Conservation (phyloP, 2,888 invertebrate species). For the Urechis unicinctus region DNA sequence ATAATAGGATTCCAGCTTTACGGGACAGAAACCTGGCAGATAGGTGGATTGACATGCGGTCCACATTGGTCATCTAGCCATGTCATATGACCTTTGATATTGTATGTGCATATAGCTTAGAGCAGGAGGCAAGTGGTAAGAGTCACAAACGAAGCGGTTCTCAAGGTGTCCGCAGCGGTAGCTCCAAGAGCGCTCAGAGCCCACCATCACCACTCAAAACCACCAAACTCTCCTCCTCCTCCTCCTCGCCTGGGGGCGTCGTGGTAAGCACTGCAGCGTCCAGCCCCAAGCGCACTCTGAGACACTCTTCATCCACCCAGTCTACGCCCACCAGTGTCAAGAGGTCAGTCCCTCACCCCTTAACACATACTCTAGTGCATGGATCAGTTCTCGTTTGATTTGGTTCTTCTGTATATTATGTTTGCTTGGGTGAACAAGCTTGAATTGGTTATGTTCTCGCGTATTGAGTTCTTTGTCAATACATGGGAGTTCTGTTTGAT, state of each 20-base stretch:
- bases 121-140: neutral
- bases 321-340: neutral
- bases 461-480: no score
- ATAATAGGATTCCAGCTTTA: no score
- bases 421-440: no score
- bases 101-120: no score
- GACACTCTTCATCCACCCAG: neutral
- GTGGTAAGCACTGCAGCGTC: neutral
- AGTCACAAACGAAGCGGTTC: neutral
- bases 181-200: neutral
- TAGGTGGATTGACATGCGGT: no score
- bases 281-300: neutral
- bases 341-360: neutral
- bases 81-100: no score
- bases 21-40: no score
- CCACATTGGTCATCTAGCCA: no score
- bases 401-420: neutral
- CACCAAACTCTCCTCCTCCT: neutral
- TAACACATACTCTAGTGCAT: neutral
- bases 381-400: neutral
- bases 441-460: no score
- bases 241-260: neutral
- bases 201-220: neutral
- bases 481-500: no score
- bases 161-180: neutral